Evolutionary conservation across 2,888 invertebrate genomes (phyloP).

Genomic region (Drosophila nr. perissopoda): DNA sequence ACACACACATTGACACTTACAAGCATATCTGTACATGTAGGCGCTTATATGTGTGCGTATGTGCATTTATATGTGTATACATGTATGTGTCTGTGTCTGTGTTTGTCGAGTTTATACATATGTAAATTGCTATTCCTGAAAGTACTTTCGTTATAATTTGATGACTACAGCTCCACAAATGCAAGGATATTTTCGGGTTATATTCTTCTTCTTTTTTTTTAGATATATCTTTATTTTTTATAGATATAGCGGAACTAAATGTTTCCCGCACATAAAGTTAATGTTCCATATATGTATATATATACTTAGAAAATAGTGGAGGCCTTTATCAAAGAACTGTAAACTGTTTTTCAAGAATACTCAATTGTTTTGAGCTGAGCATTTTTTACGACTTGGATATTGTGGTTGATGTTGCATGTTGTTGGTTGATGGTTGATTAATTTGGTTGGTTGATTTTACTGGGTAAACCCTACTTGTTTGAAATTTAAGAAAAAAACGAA

Average conservation of each 20-base stretch:
- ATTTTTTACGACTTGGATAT: background rate
- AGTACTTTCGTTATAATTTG: slow-evolving; percentile 6
- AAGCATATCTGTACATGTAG: background rate
- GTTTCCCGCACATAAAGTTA: background rate
- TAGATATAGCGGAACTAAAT: background rate
- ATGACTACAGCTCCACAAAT: background rate
- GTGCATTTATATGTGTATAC: slow-evolving; percentile 1
- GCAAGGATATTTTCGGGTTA: background rate
- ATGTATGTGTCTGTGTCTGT: background rate
- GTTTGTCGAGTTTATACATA: background rate
- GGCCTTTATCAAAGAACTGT: background rate
- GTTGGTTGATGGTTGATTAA: background rate
- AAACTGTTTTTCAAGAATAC: background rate
- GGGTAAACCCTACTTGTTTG: background rate
- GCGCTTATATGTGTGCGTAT: background rate
- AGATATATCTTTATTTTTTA: background rate
- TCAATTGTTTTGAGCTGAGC: background rate
- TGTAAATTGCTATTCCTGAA: slow-evolving; percentile 3
- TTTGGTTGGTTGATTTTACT: background rate
- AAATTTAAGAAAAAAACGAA: background rate
- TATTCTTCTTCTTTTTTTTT: background rate
- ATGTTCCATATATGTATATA: background rate
- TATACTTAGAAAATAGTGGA: background rate
- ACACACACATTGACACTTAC: slow-evolving; percentile 15
- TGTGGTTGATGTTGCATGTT: background rate